Conservation (phyloP, 2,113 vertebrate species). For the Ailuropoda melanoleuca region DNA sequence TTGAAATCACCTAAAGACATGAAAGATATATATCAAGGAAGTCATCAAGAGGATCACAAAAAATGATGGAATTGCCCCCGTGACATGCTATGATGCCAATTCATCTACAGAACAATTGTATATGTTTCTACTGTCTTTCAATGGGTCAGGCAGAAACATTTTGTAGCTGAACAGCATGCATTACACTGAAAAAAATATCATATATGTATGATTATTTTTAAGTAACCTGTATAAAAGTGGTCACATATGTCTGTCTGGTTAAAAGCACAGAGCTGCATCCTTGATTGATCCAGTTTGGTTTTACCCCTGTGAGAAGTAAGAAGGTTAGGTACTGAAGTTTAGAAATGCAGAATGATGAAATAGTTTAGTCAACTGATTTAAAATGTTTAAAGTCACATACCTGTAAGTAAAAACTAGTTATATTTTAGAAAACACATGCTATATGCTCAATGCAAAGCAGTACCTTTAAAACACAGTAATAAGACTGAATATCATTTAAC, state of each 20-base stretch:
- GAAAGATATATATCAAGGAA: constrained; percentile 69
- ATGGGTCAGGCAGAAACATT: constrained; percentile 82
- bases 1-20: constrained; percentile 67
- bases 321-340: constrained; percentile 80
- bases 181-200: constrained; percentile 82
- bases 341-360: constrained; percentile 69
- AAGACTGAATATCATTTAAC: constrained; percentile 12
- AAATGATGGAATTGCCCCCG: constrained; percentile 63
- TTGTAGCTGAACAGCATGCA: constrained; percentile 85
- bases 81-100: constrained; percentile 80
- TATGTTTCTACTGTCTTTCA: constrained; percentile 78
- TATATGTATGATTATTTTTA: constrained; percentile 79
- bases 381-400: background rate
- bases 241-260: constrained; percentile 86
- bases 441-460: background rate
- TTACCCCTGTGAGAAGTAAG: constrained; percentile 88
- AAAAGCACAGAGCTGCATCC: constrained; percentile 86
- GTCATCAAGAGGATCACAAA: constrained; percentile 60
- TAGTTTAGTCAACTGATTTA: constrained; percentile 52
- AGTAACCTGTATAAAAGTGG: constrained; percentile 86
- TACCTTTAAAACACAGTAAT: background rate
- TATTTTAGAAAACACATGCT: background rate
- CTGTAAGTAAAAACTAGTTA: constrained; percentile 32
- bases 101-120: constrained; percentile 67
- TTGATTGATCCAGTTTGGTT: constrained; percentile 84